These are phyloP conservation scores for Tragelaphus strepsiceros DNA, from an alignment of 2,113 vertebrate genomes.

Conservation along the genomic window DNA sequence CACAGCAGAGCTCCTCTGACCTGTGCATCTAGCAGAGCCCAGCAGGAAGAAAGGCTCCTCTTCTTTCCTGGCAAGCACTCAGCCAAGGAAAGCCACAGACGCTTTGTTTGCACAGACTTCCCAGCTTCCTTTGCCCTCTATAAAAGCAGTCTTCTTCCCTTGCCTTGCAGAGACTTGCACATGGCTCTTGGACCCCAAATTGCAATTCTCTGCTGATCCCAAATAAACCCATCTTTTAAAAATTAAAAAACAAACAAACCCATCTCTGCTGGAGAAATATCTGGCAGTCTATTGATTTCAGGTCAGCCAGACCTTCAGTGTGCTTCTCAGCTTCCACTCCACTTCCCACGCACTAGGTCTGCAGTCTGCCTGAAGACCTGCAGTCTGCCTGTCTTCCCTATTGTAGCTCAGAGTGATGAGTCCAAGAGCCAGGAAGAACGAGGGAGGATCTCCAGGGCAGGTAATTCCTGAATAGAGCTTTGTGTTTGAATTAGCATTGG, in stretches of 20 bases:
- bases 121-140: background rate
- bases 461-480: background rate
- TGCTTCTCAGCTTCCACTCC: background rate
- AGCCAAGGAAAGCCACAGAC: background rate
- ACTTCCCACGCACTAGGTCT: rapidly evolving
- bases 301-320: background rate
- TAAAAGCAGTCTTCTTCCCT: background rate
- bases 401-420: background rate
- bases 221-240: background rate
- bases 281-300: background rate
- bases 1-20: background rate
- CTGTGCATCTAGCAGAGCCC: background rate
- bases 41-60: background rate
- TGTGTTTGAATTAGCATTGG: background rate
- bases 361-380: background rate
- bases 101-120: background rate
- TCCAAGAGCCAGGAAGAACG: background rate
- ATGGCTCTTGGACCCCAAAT: background rate
- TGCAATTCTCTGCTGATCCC: background rate
- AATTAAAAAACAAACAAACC: background rate
- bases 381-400: background rate
- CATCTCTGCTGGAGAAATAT: background rate
- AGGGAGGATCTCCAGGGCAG: background rate
- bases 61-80: background rate
- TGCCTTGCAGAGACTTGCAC: background rate